A percentile compares a stretch with the other conserved stretches of the same genome.
Evolutionary conservation across 64 coral and sea anemone genomes (phyloP).

Genomic region (Trachythela sp.): DNA sequence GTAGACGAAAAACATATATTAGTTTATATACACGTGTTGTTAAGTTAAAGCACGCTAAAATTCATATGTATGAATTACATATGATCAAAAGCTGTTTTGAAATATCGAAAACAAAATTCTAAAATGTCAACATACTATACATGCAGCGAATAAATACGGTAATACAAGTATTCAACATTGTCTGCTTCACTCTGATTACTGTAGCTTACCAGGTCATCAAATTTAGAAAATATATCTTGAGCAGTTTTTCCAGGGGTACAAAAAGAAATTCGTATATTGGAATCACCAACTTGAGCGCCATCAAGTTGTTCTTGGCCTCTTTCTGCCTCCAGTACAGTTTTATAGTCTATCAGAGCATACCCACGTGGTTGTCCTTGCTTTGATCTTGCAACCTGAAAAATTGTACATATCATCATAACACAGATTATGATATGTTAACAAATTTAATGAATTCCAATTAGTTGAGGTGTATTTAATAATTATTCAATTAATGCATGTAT

Average conservation of each 20-base stretch:
- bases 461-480: no score
- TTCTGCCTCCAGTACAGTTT: constrained; percentile 71
- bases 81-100: no score
- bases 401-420: background rate
- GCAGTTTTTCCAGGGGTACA: constrained; percentile 5
- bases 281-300: constrained; percentile 61
- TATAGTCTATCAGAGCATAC: constrained; percentile 96
- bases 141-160: no score
- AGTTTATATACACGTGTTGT: no score
- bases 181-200: background rate
- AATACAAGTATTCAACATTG: no score
- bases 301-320: constrained; percentile 78
- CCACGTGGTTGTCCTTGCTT: constrained; percentile 65
- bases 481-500: no score
- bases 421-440: background rate
- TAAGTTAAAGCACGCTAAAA: no score
- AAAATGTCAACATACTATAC: no score
- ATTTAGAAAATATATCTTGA: background rate
- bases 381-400: constrained; percentile 63
- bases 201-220: background rate
- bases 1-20: no score
- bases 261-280: constrained; percentile 58
- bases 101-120: no score
- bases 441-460: no score
- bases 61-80: no score